Base-by-base conservation (phyloP, 92 coral and sea anemone species). In the Porites evermanni region DNA sequence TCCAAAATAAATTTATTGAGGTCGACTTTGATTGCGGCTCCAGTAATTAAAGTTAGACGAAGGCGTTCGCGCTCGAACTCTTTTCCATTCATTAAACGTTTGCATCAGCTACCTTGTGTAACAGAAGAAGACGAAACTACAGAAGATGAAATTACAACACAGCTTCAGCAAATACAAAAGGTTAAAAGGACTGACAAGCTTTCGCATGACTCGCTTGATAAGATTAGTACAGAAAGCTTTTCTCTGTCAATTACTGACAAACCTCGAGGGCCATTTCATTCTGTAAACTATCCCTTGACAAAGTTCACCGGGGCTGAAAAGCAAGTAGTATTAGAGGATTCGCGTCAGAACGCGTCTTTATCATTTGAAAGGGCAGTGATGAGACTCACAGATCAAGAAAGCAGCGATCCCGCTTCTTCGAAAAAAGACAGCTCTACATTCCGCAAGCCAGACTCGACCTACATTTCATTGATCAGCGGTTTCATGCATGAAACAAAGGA, bases 361-460 rank as follows among this genome's bases (percentile, higher is more conserved):
- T 38, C 38, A 50, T 24, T 50, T 7, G 72, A 67, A 24, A 26
- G 23, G 6, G 52, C 24, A 23, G 16, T 64, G 26, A 13, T 53
- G 0, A 38, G 20, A 24, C 64, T 21, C 47, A 67, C 67, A 20
- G 63, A 51, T 8, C 21, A 79, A 4, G 4, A 5, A 38, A 8
- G 7, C 7, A 2, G 14, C 29, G 24, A 81, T 68, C 63, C 2
- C 29, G 10, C 9, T 53, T 38, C 19, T 29, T 9, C 9, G 47
- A 79, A 20, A 16, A 59, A 7, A 47, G 44, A 83, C 8, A 61
- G 8, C 12, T 64, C 70, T 50, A 71, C 60, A 16, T 51, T 61
- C 52, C 87, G 87, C 20, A 83, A 83, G 13, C 87, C 87, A n/a
- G 87, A 83, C 53, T 83, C 87, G 16, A 83, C 79, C 60, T 83